Conservation (phyloP, 2,113 vertebrate genomes). For the Acinonyx jubatus region DNA sequence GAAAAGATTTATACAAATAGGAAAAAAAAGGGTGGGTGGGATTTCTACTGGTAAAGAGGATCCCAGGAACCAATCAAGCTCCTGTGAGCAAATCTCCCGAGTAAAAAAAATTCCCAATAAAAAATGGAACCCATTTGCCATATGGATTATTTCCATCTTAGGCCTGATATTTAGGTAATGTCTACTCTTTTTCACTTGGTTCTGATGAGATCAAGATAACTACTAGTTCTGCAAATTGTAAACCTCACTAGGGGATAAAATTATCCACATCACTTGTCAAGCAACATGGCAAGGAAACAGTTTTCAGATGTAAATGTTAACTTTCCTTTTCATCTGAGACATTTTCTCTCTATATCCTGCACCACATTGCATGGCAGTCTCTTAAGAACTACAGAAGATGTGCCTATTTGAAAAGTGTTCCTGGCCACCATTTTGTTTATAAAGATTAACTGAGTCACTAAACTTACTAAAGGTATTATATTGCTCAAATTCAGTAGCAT, state of each 20-base stretch:
- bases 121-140: constrained; percentile 59
- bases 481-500: constrained; percentile 54
- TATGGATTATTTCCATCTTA: constrained; percentile 56
- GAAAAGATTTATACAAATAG: background rate
- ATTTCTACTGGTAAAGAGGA: background rate
- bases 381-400: constrained; percentile 50
- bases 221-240: constrained; percentile 73
- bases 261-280: constrained; percentile 78
- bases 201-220: constrained; percentile 73
- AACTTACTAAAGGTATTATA: constrained; percentile 30
- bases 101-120: background rate
- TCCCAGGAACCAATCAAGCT: background rate
- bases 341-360: constrained; percentile 43
- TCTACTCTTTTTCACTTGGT: constrained; percentile 73
- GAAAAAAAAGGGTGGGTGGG: background rate
- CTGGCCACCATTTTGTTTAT: constrained; percentile 51
- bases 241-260: constrained; percentile 76
- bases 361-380: background rate
- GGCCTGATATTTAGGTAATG: constrained; percentile 70
- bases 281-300: constrained; percentile 62
- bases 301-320: constrained; percentile 75
- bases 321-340: constrained; percentile 64
- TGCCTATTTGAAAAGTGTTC: constrained; percentile 46
- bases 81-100: background rate
- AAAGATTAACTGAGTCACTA: constrained; percentile 7